A percentile compares a stretch with the other conserved stretches of the same genome.
These are phyloP conservation scores for Coelopa pilipes DNA, from an alignment of 2,888 invertebrate species.

Conservation along the genomic window DNA sequence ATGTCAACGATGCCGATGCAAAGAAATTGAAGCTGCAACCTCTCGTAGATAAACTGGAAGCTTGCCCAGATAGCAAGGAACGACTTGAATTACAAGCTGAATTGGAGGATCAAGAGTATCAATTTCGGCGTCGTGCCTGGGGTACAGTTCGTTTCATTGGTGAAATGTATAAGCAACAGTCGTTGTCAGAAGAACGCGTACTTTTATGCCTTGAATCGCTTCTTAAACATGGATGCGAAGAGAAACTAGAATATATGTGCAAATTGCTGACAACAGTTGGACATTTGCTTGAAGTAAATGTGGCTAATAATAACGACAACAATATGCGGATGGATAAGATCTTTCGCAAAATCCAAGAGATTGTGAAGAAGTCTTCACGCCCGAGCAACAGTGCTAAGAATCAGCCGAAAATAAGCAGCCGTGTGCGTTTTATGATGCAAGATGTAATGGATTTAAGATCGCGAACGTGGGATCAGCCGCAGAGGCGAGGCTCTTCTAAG, in stretches of 20 bases:
- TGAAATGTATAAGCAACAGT: conserved; percentile 60
- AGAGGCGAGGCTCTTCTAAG: neutral
- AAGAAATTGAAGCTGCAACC: conserved; percentile 60
- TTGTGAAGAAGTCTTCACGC: conserved; percentile 50
- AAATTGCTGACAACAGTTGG: conserved; percentile 62
- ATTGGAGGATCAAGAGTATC: conserved; percentile 62
- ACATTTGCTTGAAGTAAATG: conserved; percentile 54
- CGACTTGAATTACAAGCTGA: conserved; percentile 59
- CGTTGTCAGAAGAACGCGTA: conserved; percentile 57
- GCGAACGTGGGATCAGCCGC: conserved; percentile 59
- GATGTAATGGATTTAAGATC: conserved; percentile 59
- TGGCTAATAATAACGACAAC: conserved; percentile 38
- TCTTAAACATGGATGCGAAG: conserved; percentile 59
- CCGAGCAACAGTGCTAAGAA: conserved; percentile 39
- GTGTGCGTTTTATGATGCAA: conserved; percentile 65
- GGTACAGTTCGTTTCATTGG: conserved; percentile 64
- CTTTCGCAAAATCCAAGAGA: conserved; percentile 55
- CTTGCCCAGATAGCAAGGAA: conserved; percentile 53
- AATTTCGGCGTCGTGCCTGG: conserved; percentile 63
- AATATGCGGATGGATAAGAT: conserved; percentile 57
- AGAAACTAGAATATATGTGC: conserved; percentile 64
- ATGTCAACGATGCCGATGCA: conserved; percentile 63
- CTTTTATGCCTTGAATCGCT: conserved; percentile 57
- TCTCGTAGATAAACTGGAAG: conserved; percentile 53
- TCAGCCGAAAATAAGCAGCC: conserved; percentile 58